A percentile compares a stretch with the other conserved stretches of the same genome.
phyloP scores from a whole-genome alignment of 2,797 vertebrate species.

The Gambelia wislizenii region DNA sequence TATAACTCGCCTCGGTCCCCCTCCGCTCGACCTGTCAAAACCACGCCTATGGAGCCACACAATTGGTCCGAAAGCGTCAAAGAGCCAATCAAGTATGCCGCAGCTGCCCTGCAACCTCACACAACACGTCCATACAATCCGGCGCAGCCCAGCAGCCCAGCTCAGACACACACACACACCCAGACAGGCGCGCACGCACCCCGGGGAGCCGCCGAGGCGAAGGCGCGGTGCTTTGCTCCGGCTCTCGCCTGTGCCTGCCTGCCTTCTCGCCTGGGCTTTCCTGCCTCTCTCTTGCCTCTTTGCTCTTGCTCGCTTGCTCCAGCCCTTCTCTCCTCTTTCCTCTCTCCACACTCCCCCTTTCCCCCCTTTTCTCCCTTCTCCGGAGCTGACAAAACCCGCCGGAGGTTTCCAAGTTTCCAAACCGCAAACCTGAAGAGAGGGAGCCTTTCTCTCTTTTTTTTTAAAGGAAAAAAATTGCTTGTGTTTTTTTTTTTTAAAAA shows the following conservation, averaged over 20 bases:
- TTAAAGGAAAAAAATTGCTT: neutral
- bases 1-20: conserved; percentile 96
- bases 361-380: neutral
- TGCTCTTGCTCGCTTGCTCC: conserved; percentile 1
- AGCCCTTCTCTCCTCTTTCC: neutral
- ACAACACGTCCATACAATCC: conserved; percentile 92
- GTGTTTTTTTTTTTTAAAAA: no score
- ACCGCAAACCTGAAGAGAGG: conserved; percentile 1
- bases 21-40: conserved; percentile 98
- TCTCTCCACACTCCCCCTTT: neutral
- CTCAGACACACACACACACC: conserved; percentile 7
- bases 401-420: neutral
- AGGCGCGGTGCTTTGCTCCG: conserved; percentile 83
- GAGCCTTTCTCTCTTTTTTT: conserved; percentile 24
- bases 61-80: conserved; percentile 99
- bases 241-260: conserved; percentile 65
- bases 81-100: conserved; percentile 98
- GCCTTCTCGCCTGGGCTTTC: conserved; percentile 62
- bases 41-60: conserved; percentile 97
- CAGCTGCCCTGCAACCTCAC: conserved; percentile 89
- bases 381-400: no score
- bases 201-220: conserved; percentile 88
- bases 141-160: conserved; percentile 82
- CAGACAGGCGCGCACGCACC: neutral
- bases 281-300: conserved; percentile 72